phyloP scores from a whole-genome alignment of 2,888 invertebrate genomes.

The Amblyteles armatorius region DNA sequence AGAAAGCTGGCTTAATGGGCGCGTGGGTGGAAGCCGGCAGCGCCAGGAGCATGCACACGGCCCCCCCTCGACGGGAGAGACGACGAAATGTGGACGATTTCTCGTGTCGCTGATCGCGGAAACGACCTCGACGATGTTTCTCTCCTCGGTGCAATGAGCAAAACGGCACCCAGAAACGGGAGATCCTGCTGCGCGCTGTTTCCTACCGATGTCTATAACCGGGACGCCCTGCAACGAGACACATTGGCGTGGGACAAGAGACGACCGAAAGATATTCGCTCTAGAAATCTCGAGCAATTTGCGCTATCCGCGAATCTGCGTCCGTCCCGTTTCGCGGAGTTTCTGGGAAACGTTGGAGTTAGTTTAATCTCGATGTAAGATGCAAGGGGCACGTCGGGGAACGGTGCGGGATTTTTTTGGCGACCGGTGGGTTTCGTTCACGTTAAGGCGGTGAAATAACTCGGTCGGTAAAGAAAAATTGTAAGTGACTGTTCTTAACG shows the following conservation, averaged over 20 bases:
- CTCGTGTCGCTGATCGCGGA: slow-evolving; percentile 65
- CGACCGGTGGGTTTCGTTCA: too few relatives aligned
- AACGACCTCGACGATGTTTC: slow-evolving; percentile 68
- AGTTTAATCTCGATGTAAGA: slow-evolving; percentile 14
- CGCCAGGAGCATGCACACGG: slow-evolving; percentile 54
- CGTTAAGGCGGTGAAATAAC: too few relatives aligned
- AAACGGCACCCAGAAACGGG: slow-evolving; percentile 54
- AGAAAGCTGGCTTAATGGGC: slow-evolving; percentile 75
- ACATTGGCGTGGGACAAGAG: slow-evolving; percentile 37
- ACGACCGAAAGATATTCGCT: slow-evolving; percentile 47
- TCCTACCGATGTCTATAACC: neutral
- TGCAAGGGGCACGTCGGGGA: too few relatives aligned
- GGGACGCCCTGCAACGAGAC: neutral
- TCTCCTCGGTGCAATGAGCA: slow-evolving; percentile 60
- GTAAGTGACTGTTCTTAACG: too few relatives aligned
- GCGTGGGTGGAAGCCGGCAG: slow-evolving; percentile 77
- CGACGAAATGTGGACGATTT: slow-evolving; percentile 63
- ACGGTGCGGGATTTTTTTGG: too few relatives aligned
- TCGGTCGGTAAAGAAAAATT: too few relatives aligned
- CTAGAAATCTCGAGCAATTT: slow-evolving; percentile 54
- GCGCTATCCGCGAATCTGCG: neutral
- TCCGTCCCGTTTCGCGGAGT: neutral
- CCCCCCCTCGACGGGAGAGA: slow-evolving; percentile 44
- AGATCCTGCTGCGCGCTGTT: slow-evolving; percentile 40
- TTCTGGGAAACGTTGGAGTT: neutral